Conservation (phyloP, 2,888 invertebrate species). For the Pristionchus mayeri region DNA sequence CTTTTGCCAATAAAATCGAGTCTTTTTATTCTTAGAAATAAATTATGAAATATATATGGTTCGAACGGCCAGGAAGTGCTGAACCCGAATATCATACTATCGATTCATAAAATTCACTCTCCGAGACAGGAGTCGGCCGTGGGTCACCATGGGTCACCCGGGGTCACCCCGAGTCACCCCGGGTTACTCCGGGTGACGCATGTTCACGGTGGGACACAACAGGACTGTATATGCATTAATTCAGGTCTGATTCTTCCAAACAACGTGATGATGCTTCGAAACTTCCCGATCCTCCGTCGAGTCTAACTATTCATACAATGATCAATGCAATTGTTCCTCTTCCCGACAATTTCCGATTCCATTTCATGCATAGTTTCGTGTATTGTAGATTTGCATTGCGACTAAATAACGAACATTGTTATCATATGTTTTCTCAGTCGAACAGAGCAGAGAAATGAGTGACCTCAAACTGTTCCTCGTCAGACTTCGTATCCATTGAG, state of each 20-base stretch:
- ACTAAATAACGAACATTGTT: not conserved
- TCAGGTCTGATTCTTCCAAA: not conserved
- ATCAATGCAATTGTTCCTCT: not conserved
- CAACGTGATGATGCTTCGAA: slow-evolving; percentile 6
- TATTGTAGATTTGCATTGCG: not conserved
- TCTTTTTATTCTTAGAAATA: too few relatives aligned
- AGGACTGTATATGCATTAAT: not conserved
- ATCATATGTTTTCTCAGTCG: not conserved
- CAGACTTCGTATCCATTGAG: slow-evolving; percentile 14
- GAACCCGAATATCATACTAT: too few relatives aligned
- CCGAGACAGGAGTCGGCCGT: too few relatives aligned
- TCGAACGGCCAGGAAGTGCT: not conserved
- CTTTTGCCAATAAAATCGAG: too few relatives aligned
- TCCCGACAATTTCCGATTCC: not conserved
- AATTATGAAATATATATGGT: too few relatives aligned
- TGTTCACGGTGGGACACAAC: too few relatives aligned
- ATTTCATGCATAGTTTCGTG: slow-evolving; percentile 22
- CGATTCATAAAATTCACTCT: too few relatives aligned
- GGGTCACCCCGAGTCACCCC: too few relatives aligned
- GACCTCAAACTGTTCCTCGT: not conserved
- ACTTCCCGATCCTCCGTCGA: slow-evolving; percentile 34
- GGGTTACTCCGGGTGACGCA: too few relatives aligned
- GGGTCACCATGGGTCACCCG: too few relatives aligned
- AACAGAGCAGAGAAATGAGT: too few relatives aligned
- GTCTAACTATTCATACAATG: not conserved